A percentile compares a stretch with the other conserved stretches of the same genome.
These are phyloP conservation scores for Laspeyria flexula DNA, from an alignment of 2,888 invertebrate species.

Conservation along the genomic window DNA sequence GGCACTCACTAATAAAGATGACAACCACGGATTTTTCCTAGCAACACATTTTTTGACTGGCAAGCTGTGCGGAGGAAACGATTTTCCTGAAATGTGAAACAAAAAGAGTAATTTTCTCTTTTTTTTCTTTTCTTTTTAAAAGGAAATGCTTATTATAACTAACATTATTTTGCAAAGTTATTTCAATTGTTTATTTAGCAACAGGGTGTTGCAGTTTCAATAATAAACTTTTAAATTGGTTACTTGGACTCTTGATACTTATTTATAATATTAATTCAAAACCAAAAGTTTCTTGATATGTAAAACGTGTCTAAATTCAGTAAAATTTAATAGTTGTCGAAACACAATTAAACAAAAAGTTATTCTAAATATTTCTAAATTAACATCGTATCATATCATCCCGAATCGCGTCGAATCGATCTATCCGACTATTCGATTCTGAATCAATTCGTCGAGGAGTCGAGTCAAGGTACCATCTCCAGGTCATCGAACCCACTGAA, in stretches of 20 bases:
- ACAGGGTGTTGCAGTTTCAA: too few relatives aligned
- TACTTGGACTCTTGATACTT: too few relatives aligned
- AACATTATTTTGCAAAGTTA: too few relatives aligned
- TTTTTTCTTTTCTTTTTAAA: not conserved
- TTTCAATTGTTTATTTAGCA: too few relatives aligned
- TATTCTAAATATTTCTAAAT: conserved; percentile 50
- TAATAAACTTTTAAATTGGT: too few relatives aligned
- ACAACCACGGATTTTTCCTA: conserved; percentile 2
- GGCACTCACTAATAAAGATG: conserved; percentile 35
- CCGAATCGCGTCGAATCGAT: conserved; percentile 60
- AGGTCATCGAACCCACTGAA: conserved; percentile 48
- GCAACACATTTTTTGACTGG: not conserved
- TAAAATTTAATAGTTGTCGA: conserved; percentile 31
- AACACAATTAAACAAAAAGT: conserved; percentile 31
- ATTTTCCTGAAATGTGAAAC: conserved; percentile 6
- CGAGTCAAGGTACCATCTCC: conserved; percentile 40
- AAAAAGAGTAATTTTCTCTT: too few relatives aligned
- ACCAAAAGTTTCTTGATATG: too few relatives aligned
- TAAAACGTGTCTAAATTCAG: conserved; percentile 35
- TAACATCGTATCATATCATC: conserved; percentile 47
- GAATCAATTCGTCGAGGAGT: conserved; percentile 74
- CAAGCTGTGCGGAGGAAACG: not conserved
- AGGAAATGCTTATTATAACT: too few relatives aligned
- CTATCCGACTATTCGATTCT: conserved; percentile 69
- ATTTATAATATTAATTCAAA: too few relatives aligned